These are phyloP conservation scores for Melanocharis versteri DNA, from an alignment of 2,113 vertebrate species.

Conservation along the genomic window DNA sequence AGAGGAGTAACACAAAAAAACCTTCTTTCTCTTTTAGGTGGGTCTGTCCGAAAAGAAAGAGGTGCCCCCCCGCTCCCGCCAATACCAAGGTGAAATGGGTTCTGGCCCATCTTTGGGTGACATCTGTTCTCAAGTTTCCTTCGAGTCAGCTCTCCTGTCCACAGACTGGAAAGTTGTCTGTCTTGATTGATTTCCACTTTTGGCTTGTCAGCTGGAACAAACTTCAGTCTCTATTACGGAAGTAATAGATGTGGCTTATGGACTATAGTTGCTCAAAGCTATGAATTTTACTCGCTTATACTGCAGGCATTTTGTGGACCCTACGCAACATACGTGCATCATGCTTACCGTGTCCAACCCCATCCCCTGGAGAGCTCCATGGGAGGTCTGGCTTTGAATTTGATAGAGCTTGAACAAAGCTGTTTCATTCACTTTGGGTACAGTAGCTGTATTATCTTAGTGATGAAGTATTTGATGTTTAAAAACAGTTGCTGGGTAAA, in stretches of 20 bases:
- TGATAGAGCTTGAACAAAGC: not conserved
- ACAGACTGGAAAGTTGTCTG: constrained; percentile 27
- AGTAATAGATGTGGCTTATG: constrained; percentile 35
- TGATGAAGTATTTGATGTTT: constrained; percentile 14
- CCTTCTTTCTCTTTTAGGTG: constrained; percentile 71
- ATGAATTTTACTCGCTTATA: constrained; percentile 55
- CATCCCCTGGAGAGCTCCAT: not conserved
- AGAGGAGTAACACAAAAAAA: constrained; percentile 3
- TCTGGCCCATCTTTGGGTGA: not conserved
- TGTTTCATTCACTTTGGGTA: not conserved
- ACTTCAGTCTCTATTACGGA: constrained; percentile 19
- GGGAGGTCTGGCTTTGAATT: not conserved
- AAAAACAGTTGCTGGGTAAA: constrained; percentile 3
- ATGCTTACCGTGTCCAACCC: not conserved
- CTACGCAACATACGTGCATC: not conserved
- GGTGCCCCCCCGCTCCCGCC: constrained; percentile 92
- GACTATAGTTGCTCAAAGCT: constrained; percentile 50
- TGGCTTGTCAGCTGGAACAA: constrained; percentile 47
- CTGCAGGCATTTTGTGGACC: constrained; percentile 19
- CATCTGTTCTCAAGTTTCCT: constrained; percentile 13
- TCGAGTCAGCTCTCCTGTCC: constrained; percentile 25
- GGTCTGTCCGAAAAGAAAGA: constrained; percentile 88
- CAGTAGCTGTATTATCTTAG: constrained; percentile 10
- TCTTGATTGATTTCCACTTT: constrained; percentile 18
- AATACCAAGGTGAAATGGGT: constrained; percentile 86